Conservation (phyloP, 2,888 invertebrate genomes). For the Lasioglossum marginatum region DNA sequence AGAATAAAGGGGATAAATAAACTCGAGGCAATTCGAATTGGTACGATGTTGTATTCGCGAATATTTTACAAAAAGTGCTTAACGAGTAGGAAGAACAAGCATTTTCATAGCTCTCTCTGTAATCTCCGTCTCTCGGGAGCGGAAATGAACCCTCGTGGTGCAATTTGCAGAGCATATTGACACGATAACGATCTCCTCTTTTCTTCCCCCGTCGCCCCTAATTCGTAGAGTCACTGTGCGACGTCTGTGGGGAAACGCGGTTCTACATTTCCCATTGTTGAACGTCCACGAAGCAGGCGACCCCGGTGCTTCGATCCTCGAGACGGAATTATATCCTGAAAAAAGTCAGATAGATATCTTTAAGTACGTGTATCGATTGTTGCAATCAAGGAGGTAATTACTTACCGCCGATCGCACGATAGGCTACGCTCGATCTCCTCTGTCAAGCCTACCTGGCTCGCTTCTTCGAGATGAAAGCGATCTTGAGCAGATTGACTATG, state of each 20-base stretch:
- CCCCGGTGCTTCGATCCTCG: not conserved
- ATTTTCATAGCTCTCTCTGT: not conserved
- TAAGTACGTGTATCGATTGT: not conserved
- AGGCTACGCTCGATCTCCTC: constrained; percentile 2
- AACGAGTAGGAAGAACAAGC: not conserved
- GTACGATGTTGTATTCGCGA: not conserved
- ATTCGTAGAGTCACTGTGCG: constrained; percentile 4
- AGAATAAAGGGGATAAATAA: not conserved
- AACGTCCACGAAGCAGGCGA: constrained; percentile 11
- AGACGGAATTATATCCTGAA: constrained; percentile 18
- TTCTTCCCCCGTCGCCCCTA: not conserved
- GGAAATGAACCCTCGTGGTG: not conserved
- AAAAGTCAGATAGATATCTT: not conserved
- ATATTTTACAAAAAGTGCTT: not conserved
- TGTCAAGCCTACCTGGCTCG: constrained; percentile 80
- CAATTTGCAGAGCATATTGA: not conserved
- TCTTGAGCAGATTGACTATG: constrained; percentile 91
- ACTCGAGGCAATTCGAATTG: not conserved
- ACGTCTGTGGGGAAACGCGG: not conserved
- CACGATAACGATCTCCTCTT: not conserved
- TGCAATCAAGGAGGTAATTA: constrained; percentile 7
- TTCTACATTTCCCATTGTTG: not conserved
- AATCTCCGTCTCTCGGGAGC: not conserved
- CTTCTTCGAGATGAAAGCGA: constrained; percentile 85
- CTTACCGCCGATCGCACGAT: constrained; percentile 38